A percentile compares a stretch with the other conserved stretches of the same genome.
Conservation (phyloP, 2,113 vertebrate species). For the Cynocephalus volans region DNA sequence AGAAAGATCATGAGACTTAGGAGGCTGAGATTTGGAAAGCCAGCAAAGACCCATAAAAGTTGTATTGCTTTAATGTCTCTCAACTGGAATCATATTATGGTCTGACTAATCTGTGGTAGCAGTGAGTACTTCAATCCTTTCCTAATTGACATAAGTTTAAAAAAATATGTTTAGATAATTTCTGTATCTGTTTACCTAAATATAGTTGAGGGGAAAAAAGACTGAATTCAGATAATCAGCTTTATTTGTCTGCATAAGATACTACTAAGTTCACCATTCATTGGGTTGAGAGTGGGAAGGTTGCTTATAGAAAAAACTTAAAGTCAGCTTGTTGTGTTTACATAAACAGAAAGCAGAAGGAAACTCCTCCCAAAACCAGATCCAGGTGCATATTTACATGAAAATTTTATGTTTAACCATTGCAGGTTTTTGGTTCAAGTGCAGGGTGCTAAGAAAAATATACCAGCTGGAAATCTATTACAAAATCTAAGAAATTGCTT, state of each 20-base stretch:
- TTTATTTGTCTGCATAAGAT: background rate
- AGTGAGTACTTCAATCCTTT: background rate
- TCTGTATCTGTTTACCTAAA: conserved; percentile 48
- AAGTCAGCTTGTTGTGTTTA: background rate
- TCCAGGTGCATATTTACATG: conserved; percentile 40
- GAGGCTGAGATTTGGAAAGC: background rate
- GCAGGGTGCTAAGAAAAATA: background rate
- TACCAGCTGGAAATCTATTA: background rate
- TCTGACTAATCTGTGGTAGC: background rate
- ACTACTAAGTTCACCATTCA: background rate
- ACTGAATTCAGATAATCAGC: background rate
- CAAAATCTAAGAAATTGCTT: background rate
- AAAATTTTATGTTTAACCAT: background rate
- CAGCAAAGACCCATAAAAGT: background rate
- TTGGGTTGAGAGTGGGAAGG: background rate
- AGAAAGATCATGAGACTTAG: background rate
- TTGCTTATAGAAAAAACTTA: conserved; percentile 6
- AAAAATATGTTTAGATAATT: conserved; percentile 4
- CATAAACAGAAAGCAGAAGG: conserved; percentile 15
- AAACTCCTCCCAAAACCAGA: background rate
- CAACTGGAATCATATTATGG: background rate
- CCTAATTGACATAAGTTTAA: background rate
- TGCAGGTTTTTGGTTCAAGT: conserved; percentile 30
- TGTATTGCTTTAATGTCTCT: background rate
- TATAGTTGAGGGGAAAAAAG: background rate